Base-by-base conservation (phyloP, 2,888 invertebrate species). In the Tetragnatha montana region DNA sequence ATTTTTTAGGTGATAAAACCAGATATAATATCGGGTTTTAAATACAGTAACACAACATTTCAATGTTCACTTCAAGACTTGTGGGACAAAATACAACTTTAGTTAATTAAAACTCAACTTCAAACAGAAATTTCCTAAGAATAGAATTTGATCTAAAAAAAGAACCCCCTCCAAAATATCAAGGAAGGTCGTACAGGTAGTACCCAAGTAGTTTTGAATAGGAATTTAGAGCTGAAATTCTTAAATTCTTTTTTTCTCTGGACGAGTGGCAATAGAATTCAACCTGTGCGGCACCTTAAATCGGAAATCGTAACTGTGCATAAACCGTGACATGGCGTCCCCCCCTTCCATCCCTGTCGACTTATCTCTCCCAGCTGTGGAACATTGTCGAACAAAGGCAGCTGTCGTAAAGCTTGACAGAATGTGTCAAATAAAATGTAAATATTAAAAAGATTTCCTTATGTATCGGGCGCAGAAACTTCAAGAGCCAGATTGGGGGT, bases 381-480 rank as follows among this genome's bases (percentile, higher is more conserved):
- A 47, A 70, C 50, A 47, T 81, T 69, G 81, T 81, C 74, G 74
- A 74, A 82, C 82, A 82, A 82, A 74, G 73, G 19, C 19, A 82
- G 60, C 73, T 35, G 74, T 71, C 82, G 73, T 50, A 50, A 60
- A 50, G 14, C 50, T 51, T 82, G 82, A 74, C 82, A 82, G 35
- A 71, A 74, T 50, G 82, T 82, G 82, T 82, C 82, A 82, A 82
- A 82, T 82, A 82, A 82, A 82, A 74, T 60, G 82, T 10, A 51
- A 74, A 74, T 51, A 49, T 71, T 49, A 19, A 80, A 21, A 21
- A 74, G 73, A 71, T 74, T 22, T 68, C 73, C 49, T 21, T 81
- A 82, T n/a, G 7, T 17, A 10, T 21, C 10, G 1, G 35, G 60
- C 17, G 73, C 0, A 60, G 51, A 74, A 74, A 82, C 74, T 76